Conservation (phyloP, 1,140 invertebrate genomes). For the Fragariocoptes setiger region DNA sequence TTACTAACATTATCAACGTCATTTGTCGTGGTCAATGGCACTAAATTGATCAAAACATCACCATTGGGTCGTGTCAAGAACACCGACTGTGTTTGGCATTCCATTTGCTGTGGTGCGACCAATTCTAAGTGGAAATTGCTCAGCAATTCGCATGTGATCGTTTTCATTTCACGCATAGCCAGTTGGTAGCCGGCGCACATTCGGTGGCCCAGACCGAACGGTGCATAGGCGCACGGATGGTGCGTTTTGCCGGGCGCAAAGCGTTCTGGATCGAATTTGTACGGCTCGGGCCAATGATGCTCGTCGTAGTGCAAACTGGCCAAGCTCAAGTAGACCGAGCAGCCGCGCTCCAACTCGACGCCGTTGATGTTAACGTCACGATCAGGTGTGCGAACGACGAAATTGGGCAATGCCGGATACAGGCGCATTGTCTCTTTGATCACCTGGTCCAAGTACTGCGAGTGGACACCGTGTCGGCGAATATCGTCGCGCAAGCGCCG, state of each 20-base stretch:
- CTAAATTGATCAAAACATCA: no score
- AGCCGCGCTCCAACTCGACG: conserved; percentile 13
- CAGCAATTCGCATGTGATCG: background rate
- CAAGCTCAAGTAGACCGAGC: conserved; percentile 13
- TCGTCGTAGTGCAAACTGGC: conserved; percentile 16
- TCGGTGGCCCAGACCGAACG: background rate
- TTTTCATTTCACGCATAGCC: conserved; percentile 3
- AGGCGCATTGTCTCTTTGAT: conserved; percentile 11
- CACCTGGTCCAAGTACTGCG: background rate
- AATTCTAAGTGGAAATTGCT: background rate
- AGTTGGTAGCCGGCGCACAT: background rate
- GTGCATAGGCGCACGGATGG: background rate
- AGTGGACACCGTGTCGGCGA: background rate
- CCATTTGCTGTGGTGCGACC: conserved; percentile 1
- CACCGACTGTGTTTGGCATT: conserved; percentile 7
- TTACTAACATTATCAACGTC: no score
- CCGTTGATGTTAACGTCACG: conserved; percentile 13
- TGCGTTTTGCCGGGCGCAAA: conserved; percentile 13
- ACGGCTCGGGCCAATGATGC: conserved; percentile 16
- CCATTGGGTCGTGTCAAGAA: conserved; percentile 1
- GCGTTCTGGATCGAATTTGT: conserved; percentile 19
- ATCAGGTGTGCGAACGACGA: conserved; percentile 8
- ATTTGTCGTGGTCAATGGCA: no score
- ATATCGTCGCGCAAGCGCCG: conserved; percentile 17
- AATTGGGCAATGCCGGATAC: conserved; percentile 12